Evolutionary conservation across 2,113 vertebrate genomes (phyloP).

Genomic region (Pontoporia blainvillei): DNA sequence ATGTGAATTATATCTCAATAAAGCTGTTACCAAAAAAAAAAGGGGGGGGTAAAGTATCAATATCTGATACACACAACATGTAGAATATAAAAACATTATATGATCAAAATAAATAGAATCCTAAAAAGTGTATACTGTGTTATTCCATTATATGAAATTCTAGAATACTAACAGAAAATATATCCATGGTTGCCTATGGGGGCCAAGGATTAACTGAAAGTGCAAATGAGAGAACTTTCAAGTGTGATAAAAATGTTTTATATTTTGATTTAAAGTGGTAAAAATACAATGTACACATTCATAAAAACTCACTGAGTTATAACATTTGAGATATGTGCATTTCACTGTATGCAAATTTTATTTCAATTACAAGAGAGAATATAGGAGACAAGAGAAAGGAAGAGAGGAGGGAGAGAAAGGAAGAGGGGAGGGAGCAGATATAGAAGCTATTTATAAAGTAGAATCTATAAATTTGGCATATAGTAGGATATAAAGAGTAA

Average conservation of each 20-base stretch:
- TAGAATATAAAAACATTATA: background rate
- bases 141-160: background rate
- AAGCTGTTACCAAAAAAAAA: background rate
- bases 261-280: background rate
- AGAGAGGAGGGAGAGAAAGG: background rate
- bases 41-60: background rate
- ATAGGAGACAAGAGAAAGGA: background rate
- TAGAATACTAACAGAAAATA: constrained; percentile 12
- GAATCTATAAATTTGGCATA: background rate
- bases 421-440: background rate
- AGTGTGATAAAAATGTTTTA: background rate
- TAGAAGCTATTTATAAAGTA: constrained; percentile 8
- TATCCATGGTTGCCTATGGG: background rate
- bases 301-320: background rate
- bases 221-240: constrained; percentile 10
- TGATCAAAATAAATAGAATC: background rate
- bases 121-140: background rate
- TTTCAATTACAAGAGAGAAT: background rate
- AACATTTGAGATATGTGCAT: background rate
- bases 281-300: background rate
- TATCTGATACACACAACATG: background rate
- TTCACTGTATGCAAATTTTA: constrained; percentile 3
- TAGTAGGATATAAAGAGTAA: background rate
- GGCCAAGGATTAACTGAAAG: background rate
- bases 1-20: background rate